Percentiles rank a stretch among this genome's conserved stretches.
Evolutionary conservation across 2,888 invertebrate species (phyloP).

Genomic region (Chloroclysta siterata): DNA sequence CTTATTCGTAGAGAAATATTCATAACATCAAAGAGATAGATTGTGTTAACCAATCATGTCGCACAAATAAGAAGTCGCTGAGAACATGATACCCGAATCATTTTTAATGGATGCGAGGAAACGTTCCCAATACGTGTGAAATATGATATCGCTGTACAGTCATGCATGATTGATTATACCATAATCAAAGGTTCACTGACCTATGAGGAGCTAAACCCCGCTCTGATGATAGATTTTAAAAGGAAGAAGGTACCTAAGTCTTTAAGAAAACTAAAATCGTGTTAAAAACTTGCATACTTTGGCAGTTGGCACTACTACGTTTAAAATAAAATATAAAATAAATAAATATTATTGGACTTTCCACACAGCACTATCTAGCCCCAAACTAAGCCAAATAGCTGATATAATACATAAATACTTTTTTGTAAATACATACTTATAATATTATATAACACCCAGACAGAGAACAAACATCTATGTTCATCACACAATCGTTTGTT

Average conservation of each 20-base stretch:
- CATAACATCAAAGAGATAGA: slow-evolving; percentile 28
- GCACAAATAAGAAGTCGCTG: slow-evolving; percentile 36
- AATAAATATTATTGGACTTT: no score
- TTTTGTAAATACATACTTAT: no score
- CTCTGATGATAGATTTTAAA: neutral
- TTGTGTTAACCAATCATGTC: slow-evolving; percentile 35
- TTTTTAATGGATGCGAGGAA: slow-evolving; percentile 50
- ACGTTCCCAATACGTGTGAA: slow-evolving; percentile 65
- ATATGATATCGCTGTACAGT: slow-evolving; percentile 68
- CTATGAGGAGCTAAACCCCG: slow-evolving; percentile 49
- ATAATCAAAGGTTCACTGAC: slow-evolving; percentile 77
- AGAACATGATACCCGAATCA: slow-evolving; percentile 47
- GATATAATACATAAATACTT: no score
- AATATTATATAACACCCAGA: no score
- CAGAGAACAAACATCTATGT: no score
- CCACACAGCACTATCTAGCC: no score
- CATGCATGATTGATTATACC: slow-evolving; percentile 78
- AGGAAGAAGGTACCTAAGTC: neutral
- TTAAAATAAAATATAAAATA: no score
- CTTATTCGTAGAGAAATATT: slow-evolving; percentile 11
- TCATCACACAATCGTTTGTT: no score
- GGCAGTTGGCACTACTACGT: no score
- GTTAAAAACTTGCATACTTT: no score
- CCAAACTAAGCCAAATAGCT: no score
- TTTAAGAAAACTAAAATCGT: no score